Percentiles rank a stretch among this genome's conserved stretches.
Evolutionary conservation across 1,140 invertebrate genomes (phyloP).

Genomic region (Bombus cullumanus): DNA sequence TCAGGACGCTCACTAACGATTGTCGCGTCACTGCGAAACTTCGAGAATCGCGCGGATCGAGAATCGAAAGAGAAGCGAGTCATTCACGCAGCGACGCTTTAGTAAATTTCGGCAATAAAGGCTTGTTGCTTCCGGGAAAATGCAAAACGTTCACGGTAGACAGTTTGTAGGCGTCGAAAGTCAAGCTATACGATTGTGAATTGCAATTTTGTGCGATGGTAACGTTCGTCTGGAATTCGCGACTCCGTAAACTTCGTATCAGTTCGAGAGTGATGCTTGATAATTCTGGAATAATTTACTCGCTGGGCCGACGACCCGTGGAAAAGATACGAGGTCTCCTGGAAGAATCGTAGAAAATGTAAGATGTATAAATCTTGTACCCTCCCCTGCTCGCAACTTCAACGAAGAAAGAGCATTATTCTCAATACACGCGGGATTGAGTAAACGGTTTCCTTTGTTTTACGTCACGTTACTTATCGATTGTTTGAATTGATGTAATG

Average conservation of each 20-base stretch:
- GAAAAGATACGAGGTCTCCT: conserved; percentile 4
- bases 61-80: background rate
- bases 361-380: conserved; percentile 23
- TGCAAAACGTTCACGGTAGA: background rate
- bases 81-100: background rate
- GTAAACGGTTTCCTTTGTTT: conserved; percentile 14
- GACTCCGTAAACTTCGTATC: background rate
- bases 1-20: background rate
- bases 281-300: conserved; percentile 36
- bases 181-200: background rate
- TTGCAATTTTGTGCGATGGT: background rate
- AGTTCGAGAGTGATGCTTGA: background rate
- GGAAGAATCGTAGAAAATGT: conserved; percentile 24
- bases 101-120: no score
- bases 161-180: background rate
- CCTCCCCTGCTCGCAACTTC: background rate
- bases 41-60: background rate
- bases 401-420: conserved; percentile 3
- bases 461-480: background rate
- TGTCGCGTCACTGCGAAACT: background rate
- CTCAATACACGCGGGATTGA: conserved; percentile 11
- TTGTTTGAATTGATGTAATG: background rate
- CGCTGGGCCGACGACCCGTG: background rate
- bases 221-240: background rate
- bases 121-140: background rate